These are phyloP conservation scores for Hipparchia sbordonii DNA, from an alignment of 2,888 invertebrate genomes.

Conservation along the genomic window DNA sequence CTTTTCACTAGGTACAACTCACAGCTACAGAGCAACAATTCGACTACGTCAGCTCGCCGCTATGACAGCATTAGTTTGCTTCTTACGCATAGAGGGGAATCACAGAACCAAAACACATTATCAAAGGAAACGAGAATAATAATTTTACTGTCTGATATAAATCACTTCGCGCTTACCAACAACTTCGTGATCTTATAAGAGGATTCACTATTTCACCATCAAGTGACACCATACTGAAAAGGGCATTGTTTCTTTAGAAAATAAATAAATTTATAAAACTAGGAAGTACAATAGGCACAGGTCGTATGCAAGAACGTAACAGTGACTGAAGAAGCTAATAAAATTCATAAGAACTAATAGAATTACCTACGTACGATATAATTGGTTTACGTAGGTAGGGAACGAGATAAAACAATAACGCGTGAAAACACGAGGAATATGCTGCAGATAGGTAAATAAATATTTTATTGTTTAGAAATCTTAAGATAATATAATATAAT, in stretches of 20 bases:
- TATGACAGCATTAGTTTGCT: slow-evolving; percentile 11
- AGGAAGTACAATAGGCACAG: neutral
- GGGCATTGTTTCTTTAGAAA: slow-evolving; percentile 5
- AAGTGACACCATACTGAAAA: slow-evolving; percentile 26
- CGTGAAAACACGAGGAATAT: slow-evolving; percentile 12
- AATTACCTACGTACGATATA: slow-evolving; percentile 55
- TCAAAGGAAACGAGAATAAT: neutral
- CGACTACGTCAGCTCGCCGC: slow-evolving; percentile 18
- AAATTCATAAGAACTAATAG: slow-evolving; percentile 53
- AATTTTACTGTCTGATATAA: neutral
- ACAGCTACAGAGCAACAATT: slow-evolving; percentile 28
- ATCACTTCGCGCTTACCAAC: slow-evolving; percentile 16
- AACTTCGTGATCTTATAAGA: slow-evolving; percentile 23
- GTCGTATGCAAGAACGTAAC: slow-evolving; percentile 41
- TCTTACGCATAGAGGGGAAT: slow-evolving; percentile 6
- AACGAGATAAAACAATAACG: slow-evolving; percentile 34
- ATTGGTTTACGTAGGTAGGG: slow-evolving; percentile 39
- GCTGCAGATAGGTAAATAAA: slow-evolving; percentile 9
- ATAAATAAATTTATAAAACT: neutral
- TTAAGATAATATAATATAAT: slow-evolving; percentile 5
- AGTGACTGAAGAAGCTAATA: slow-evolving; percentile 45
- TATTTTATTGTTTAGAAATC: slow-evolving; percentile 5
- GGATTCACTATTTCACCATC: slow-evolving; percentile 31
- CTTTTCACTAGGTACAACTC: slow-evolving; percentile 24
- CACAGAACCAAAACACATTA: neutral